Evolutionary conservation across 2,797 vertebrate genomes (phyloP).

Genomic region (Gallinago stenura): DNA sequence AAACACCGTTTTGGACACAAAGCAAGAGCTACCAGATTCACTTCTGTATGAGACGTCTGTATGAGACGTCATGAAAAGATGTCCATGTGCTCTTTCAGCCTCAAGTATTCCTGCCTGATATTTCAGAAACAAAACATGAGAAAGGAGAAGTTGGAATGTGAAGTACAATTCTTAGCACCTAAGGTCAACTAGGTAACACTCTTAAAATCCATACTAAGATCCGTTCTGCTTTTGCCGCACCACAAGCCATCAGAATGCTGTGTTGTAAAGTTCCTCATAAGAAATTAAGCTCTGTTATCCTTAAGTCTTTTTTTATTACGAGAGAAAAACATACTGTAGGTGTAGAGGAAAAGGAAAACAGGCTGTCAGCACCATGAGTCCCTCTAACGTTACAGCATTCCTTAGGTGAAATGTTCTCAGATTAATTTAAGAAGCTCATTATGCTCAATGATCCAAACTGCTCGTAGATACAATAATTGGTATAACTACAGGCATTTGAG

Average conservation of each 20-base stretch:
- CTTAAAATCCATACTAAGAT: neutral
- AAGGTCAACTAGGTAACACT: neutral
- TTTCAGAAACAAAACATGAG: neutral
- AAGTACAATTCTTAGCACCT: neutral
- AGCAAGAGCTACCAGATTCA: neutral
- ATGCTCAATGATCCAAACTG: neutral
- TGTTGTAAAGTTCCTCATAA: neutral
- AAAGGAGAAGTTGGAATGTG: neutral
- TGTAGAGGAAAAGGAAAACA: neutral
- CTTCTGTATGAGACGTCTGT: no score
- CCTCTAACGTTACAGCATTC: neutral
- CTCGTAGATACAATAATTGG: neutral
- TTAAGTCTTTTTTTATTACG: neutral
- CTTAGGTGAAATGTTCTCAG: neutral
- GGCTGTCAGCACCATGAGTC: neutral
- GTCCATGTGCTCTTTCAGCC: neutral
- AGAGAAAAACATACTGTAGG: neutral
- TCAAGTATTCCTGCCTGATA: neutral
- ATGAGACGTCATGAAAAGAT: neutral
- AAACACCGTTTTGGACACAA: neutral
- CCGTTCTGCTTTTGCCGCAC: neutral
- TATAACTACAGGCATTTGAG: neutral
- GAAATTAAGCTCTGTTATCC: neutral
- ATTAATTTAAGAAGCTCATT: neutral
- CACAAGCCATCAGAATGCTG: neutral